Evolutionary conservation across 1,140 invertebrate species (phyloP), one percentile per base, ranked within the genome.

Genomic region (Lucilia sericata): DNA sequence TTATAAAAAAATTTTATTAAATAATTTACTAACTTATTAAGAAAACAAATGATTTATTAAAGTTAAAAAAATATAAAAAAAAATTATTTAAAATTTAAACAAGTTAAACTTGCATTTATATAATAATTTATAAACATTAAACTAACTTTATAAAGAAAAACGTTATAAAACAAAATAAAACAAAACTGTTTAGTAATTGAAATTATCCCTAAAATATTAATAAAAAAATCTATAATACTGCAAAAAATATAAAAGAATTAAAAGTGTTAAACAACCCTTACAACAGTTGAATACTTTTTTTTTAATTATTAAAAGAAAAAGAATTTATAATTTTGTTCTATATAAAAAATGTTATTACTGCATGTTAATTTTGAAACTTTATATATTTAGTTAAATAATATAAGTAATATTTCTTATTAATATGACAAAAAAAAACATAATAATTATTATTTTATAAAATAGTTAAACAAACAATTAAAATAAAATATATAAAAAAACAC

Each of bases 31-130:
- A 55, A n/a, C 10, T 7, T 51, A 7, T 51, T 13, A 51, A 51
- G 3, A 51, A 51, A 36, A 36, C 36, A 51, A 51, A 51, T 10
- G 12, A 13, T 51, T 51, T 2, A 7, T 51, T 51, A 55, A 14
- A 14, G 51, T 55, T 55, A 55, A 55, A n/a, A 17, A 14, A 10
- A 55, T 12, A 17, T 55, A 17, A 51, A 7, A 51, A 51, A 13
- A 51, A 51, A 51, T 51, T 12, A 7, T 51, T 51, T 51, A 51
- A 51, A 51, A 10, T 5, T 17, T 2, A 55, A 70, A 21, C 65
- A 70, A 70, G 65, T 70, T 70, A 70, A 70, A 70, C 65, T 70
- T 70, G 65, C 65, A 70, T 70, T 70, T 60, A 60, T 55, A 55
- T 55, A 17, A 55, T 55, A 55, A 55, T 14, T 55, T 55, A 55